A percentile compares a stretch with the other conserved stretches of the same genome.
Evolutionary conservation across 2,113 vertebrate genomes (phyloP).

Genomic region (Megaceryle maxima): DNA sequence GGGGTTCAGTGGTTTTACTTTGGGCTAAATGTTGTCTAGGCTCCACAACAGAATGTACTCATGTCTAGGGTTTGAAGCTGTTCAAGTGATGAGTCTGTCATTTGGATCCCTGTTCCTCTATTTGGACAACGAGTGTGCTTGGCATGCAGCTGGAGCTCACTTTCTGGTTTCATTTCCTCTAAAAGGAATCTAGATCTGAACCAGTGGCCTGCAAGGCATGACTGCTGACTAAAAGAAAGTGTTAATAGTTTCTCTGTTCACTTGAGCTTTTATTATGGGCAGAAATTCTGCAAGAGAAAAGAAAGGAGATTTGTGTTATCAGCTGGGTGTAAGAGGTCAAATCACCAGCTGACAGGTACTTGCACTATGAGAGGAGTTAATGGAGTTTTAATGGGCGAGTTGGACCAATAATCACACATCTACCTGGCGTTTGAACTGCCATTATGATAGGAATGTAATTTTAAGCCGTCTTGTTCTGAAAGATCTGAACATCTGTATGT

Average conservation of each 20-base stretch:
- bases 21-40: background rate
- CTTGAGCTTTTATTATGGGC: background rate
- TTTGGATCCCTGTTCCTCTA: background rate
- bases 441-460: background rate
- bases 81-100: background rate
- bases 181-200: background rate
- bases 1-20: background rate
- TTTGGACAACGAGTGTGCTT: background rate
- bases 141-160: background rate
- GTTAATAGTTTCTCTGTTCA: background rate
- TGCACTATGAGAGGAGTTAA: background rate
- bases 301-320: background rate
- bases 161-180: background rate
- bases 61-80: background rate
- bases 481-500: background rate
- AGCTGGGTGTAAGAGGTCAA: background rate
- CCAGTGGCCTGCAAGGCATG: background rate
- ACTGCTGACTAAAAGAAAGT: background rate
- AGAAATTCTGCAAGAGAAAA: background rate
- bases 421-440: background rate
- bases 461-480: constrained; percentile 6
- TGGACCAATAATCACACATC: background rate
- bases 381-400: constrained; percentile 16
- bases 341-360: background rate
- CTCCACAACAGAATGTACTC: background rate